Conservation (phyloP, 2,797 vertebrate species). For the Muscicapa comitata region DNA sequence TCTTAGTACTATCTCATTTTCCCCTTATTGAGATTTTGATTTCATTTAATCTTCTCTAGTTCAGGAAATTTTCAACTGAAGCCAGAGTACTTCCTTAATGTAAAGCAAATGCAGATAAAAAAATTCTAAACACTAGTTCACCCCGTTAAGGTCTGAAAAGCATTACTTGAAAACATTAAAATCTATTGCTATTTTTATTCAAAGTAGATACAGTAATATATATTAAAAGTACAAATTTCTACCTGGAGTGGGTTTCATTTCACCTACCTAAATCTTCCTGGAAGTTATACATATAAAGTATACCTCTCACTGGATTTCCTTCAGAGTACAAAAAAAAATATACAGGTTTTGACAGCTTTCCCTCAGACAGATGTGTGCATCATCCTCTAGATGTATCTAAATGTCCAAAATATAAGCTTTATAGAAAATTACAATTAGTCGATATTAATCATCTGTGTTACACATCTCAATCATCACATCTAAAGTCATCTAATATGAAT, state of each 20-base stretch:
- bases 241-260: not conserved
- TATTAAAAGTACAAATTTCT: not conserved
- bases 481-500: not conserved
- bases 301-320: not conserved
- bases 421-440: not conserved
- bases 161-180: not conserved
- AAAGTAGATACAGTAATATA: not conserved
- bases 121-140: not conserved
- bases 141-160: not conserved
- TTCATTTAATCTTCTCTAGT: not conserved
- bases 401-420: not conserved
- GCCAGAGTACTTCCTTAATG: not conserved
- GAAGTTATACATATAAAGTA: not conserved
- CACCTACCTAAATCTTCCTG: not conserved
- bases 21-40: not conserved
- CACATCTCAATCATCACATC: not conserved
- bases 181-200: not conserved
- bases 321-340: not conserved
- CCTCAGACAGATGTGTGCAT: not conserved
- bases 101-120: not conserved
- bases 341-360: not conserved
- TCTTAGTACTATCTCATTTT: not conserved
- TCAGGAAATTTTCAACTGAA: slow-evolving; percentile 2
- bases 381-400: not conserved
- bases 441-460: not conserved